Percentiles rank a stretch among this genome's conserved stretches.
Evolutionary conservation across 1,140 invertebrate species (phyloP).

Genomic region (Megathymus violae): DNA sequence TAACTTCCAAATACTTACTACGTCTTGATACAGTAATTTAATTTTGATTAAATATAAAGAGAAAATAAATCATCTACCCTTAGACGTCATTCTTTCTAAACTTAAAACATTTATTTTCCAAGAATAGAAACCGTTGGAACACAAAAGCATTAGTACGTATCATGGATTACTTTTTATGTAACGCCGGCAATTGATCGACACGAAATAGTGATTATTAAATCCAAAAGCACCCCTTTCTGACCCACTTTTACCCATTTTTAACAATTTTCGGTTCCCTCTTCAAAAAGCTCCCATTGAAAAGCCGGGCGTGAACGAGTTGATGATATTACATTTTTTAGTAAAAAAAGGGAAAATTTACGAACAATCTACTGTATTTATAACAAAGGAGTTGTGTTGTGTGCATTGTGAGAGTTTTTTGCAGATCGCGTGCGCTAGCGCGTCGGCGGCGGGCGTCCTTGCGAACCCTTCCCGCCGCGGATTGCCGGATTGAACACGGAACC

Average conservation of each 20-base stretch:
- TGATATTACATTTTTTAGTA: slow-evolving; percentile 82
- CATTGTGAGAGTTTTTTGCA: slow-evolving; percentile 79
- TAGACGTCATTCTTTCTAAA: too few relatives aligned
- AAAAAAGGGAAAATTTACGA: slow-evolving; percentile 78
- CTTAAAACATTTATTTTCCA: not conserved
- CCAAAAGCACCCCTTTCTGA: slow-evolving; percentile 82
- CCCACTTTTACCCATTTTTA: slow-evolving; percentile 82
- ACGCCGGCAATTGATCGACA: slow-evolving; percentile 80
- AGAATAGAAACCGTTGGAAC: slow-evolving; percentile 8
- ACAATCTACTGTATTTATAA: slow-evolving; percentile 82
- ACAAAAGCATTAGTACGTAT: slow-evolving; percentile 21
- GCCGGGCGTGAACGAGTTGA: slow-evolving; percentile 83
- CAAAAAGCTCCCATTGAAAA: slow-evolving; percentile 79
- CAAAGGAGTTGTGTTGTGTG: slow-evolving; percentile 76
- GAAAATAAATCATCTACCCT: too few relatives aligned
- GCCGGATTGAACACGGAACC: slow-evolving; percentile 70
- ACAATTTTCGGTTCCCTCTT: slow-evolving; percentile 78
- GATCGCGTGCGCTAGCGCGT: slow-evolving; percentile 82
- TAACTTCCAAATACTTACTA: too few relatives aligned
- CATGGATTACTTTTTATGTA: slow-evolving; percentile 62
- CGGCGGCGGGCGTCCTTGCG: slow-evolving; percentile 76
- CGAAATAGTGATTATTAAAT: slow-evolving; percentile 80
- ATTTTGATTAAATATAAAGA: too few relatives aligned
- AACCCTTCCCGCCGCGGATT: slow-evolving; percentile 69
- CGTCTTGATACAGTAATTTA: too few relatives aligned